Conservation (phyloP, 2,113 vertebrate species). For the Axis porcinus region DNA sequence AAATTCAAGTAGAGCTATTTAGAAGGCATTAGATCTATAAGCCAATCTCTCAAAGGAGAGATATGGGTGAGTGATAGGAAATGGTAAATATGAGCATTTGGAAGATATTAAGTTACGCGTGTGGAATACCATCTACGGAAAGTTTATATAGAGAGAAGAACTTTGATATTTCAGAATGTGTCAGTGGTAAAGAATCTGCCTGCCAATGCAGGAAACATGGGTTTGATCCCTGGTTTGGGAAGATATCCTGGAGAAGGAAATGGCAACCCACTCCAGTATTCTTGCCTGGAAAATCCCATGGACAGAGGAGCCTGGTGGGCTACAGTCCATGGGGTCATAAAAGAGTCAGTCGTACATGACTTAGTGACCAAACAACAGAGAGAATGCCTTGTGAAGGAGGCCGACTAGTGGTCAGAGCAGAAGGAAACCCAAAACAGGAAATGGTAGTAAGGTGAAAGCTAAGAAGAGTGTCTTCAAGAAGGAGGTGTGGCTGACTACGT, state of each 20-base stretch:
- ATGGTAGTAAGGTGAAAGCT: background rate
- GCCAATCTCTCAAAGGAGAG: background rate
- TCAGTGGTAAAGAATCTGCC: background rate
- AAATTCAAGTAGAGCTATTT: background rate
- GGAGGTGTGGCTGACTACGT: background rate
- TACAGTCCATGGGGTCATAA: background rate
- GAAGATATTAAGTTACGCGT: background rate
- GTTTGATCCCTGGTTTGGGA: background rate
- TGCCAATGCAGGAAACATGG: background rate
- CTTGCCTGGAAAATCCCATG: background rate
- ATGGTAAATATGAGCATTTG: background rate
- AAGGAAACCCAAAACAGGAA: background rate
- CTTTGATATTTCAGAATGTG: too few relatives aligned
- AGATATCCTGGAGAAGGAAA: background rate
- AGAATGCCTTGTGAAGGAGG: background rate
- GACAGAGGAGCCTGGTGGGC: background rate
- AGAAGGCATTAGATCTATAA: background rate
- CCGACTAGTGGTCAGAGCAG: background rate
- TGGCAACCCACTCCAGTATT: background rate
- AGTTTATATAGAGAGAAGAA: background rate
- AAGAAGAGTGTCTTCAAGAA: background rate
- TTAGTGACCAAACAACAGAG: background rate
- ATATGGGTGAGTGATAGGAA: rapidly evolving
- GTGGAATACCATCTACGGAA: background rate
- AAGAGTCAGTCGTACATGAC: background rate